Percentiles rank a stretch among this genome's conserved stretches.
phyloP scores from a whole-genome alignment of 2,797 vertebrate genomes.

The Graptemys geographica region DNA sequence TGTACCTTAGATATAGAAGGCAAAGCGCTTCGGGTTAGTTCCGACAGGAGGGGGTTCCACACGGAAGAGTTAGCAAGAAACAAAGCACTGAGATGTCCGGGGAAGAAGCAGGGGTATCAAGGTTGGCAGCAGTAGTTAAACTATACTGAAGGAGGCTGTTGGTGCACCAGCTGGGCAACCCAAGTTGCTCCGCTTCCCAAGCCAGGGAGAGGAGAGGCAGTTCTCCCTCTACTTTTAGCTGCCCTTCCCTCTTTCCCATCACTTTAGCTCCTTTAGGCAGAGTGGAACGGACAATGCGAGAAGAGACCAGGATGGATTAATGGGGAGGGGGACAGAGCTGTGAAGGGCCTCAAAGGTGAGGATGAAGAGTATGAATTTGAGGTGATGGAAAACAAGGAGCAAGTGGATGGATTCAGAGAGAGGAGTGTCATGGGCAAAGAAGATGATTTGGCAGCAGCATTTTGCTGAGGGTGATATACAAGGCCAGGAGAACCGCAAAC shows the following conservation, averaged over 20 bases:
- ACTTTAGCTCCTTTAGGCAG: not conserved
- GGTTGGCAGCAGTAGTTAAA: not conserved
- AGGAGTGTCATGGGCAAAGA: accelerated
- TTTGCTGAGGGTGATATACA: not conserved
- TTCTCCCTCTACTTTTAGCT: not conserved
- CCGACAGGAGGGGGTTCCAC: not conserved
- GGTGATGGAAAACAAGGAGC: not conserved
- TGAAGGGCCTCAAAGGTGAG: not conserved
- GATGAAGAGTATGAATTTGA: not conserved
- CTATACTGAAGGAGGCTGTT: not conserved
- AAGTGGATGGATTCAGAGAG: not conserved
- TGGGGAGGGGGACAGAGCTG: not conserved
- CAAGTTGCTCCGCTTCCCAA: not conserved
- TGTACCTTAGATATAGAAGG: not conserved
- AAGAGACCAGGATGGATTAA: not conserved
- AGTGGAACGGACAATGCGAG: not conserved
- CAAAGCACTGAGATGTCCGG: not conserved
- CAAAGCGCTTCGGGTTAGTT: not conserved
- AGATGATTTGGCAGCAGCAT: accelerated
- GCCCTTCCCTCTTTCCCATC: not conserved
- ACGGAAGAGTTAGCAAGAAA: not conserved
- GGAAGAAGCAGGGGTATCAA: not conserved
- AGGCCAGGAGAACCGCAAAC: not conserved
- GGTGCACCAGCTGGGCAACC: not conserved
- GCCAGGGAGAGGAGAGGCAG: not conserved